phyloP scores from a whole-genome alignment of 2,888 invertebrate genomes.

The Minunthozetes semirufus region DNA sequence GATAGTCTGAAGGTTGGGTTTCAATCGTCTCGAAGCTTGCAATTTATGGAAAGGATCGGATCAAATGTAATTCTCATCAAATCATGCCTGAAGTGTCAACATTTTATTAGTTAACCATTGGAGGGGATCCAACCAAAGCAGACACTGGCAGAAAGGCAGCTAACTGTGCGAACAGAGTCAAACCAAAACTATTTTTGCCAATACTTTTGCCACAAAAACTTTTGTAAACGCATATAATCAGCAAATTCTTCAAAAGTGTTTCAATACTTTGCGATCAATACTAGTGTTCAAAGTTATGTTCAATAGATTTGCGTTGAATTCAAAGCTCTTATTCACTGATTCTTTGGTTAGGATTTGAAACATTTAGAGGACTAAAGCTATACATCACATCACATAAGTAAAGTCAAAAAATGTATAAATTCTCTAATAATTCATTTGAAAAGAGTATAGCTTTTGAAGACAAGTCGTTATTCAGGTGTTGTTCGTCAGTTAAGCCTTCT shows the following conservation, averaged over 20 bases:
- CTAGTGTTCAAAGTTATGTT: neutral
- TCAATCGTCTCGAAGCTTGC: no score
- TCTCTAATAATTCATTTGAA: constrained; percentile 17
- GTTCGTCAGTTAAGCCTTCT: constrained; percentile 18
- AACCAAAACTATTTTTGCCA: neutral
- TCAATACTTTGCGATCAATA: neutral
- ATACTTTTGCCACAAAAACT: neutral
- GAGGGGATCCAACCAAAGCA: constrained; percentile 14
- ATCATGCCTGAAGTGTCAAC: constrained; percentile 23
- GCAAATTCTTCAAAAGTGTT: neutral
- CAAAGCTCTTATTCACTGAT: neutral
- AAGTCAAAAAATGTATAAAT: constrained; percentile 27
- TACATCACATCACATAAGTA: constrained; percentile 17
- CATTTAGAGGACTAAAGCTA: constrained; percentile 3
- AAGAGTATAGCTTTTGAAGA: constrained; percentile 1
- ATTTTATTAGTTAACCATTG: constrained; percentile 22
- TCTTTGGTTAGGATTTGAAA: constrained; percentile 5
- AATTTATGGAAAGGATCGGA: neutral
- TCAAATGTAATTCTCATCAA: constrained; percentile 16
- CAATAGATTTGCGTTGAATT: neutral
- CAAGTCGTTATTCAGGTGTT: constrained; percentile 28
- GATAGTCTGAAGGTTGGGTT: no score
- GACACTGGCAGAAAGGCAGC: neutral
- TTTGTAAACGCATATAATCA: constrained; percentile 6
- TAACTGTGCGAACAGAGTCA: neutral